Evolutionary conservation across 2,797 vertebrate genomes (phyloP), one percentile per base, ranked within the genome.

Genomic region (Premnoplex brunnescens): DNA sequence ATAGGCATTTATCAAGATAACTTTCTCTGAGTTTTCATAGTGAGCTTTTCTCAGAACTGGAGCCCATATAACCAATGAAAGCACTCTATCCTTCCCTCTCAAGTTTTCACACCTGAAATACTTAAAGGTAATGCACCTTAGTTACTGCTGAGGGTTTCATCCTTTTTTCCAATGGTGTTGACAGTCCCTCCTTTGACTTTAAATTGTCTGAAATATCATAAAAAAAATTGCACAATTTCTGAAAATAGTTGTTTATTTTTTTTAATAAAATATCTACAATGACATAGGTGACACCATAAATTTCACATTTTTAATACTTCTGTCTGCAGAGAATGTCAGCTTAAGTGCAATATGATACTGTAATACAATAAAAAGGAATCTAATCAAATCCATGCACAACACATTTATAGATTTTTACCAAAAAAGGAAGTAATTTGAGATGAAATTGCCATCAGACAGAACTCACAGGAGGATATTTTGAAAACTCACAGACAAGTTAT

Each of bases 221-320:
- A 92, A 74, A 82, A 66, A 26, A n/a, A 18, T 22, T 37, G 30
- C n/a, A 34, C 2, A 1, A 14, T 90, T 94, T 96, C 86, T 97
- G 97, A 87, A 98, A 93, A 93, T 93, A 64, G 44, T 89, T 84
- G 22, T 97, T 98, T 98, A 98, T 98, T 98, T 62, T 85, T 96
- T 97, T 92, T 56, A 96, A 96, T 74, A 97, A 97, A 97, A 95
- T 97, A 96, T 97, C 78, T 97, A 93, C 72, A 96, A 22, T 96
- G 93, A 97, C 91, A 95, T 85, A 34, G 68, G n/a, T 81, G 94
- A 97, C 91, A 96, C 46, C 54, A 93, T 95, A 96, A 78, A 90
- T 62, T 82, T 62, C 93, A 96, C 95, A 84, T 46, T 80, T 68
- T 96, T 82, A 97, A 96, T 66, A 84, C 49, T 72, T 96, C 64